These are phyloP conservation scores for Melopsittacus undulatus DNA, from an alignment of 2,797 vertebrate genomes.

Conservation along the genomic window DNA sequence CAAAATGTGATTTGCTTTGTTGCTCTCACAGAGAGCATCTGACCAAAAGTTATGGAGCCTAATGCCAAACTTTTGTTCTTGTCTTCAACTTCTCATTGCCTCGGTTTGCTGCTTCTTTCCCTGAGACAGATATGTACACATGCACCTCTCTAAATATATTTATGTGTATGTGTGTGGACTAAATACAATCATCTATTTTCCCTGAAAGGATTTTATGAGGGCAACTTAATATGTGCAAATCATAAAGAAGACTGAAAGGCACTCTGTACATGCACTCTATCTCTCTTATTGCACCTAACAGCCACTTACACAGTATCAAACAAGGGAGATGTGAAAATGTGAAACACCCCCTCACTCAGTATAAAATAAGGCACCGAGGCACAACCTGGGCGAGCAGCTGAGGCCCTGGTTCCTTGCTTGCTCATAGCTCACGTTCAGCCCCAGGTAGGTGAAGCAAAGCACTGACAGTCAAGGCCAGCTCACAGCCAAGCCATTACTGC, in stretches of 20 bases:
- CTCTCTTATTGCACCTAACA: background rate
- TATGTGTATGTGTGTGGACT: background rate
- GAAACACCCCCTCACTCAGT: too few species aligned
- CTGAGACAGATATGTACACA: background rate
- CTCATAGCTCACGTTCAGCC: background rate
- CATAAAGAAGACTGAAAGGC: background rate
- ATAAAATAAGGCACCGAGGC: background rate
- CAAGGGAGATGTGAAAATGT: background rate
- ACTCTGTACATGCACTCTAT: background rate
- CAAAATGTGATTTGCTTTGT: background rate
- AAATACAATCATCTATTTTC: background rate
- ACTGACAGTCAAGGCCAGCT: background rate
- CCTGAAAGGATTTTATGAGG: background rate
- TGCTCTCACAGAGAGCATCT: background rate
- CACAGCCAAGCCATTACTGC: background rate
- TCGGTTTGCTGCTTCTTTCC: background rate
- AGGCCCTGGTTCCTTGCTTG: fast-evolving
- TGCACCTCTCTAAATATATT: background rate
- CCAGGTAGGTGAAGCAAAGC: background rate
- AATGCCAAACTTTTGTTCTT: background rate
- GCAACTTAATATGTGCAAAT: background rate
- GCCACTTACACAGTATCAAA: background rate
- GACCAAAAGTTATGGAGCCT: background rate
- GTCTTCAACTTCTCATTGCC: background rate
- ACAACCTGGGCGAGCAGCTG: background rate